Evolutionary conservation across 2,888 invertebrate species (phyloP).

Genomic region (Lithophane ornitopus): DNA sequence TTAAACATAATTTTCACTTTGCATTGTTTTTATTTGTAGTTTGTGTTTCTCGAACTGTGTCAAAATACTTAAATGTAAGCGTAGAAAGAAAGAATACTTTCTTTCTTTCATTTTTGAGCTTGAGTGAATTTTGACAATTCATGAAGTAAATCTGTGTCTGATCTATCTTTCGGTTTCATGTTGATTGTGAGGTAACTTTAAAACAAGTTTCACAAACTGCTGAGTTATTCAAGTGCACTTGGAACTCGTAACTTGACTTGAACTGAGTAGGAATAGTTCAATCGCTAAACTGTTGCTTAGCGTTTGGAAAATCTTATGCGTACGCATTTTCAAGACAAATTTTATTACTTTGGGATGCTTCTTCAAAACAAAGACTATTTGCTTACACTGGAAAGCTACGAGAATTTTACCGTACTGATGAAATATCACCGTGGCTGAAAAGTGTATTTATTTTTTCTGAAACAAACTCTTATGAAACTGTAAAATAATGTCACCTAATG

Average conservation of each 20-base stretch:
- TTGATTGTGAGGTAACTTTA: constrained; percentile 39
- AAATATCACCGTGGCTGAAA: background rate
- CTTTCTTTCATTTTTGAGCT: background rate
- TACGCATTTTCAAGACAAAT: background rate
- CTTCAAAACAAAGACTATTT: background rate
- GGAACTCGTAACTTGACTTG: constrained; percentile 39
- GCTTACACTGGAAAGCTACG: too few relatives aligned
- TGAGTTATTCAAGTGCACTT: constrained; percentile 41
- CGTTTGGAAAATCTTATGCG: background rate
- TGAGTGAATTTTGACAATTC: background rate
- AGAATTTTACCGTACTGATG: background rate
- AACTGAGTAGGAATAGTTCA: background rate
- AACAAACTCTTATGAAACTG: background rate
- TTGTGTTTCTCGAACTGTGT: too few relatives aligned
- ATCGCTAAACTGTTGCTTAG: constrained; percentile 7
- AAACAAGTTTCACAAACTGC: constrained; percentile 32
- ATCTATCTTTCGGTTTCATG: constrained; percentile 4
- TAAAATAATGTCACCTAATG: background rate
- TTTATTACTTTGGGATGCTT: too few relatives aligned
- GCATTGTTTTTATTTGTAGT: too few relatives aligned
- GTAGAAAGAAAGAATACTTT: too few relatives aligned
- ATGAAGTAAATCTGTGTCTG: background rate
- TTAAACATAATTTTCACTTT: too few relatives aligned
- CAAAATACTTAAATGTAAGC: too few relatives aligned
- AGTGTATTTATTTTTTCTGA: background rate